Evolutionary conservation across 2,113 vertebrate species (phyloP).

Genomic region (Microtus oregoni): DNA sequence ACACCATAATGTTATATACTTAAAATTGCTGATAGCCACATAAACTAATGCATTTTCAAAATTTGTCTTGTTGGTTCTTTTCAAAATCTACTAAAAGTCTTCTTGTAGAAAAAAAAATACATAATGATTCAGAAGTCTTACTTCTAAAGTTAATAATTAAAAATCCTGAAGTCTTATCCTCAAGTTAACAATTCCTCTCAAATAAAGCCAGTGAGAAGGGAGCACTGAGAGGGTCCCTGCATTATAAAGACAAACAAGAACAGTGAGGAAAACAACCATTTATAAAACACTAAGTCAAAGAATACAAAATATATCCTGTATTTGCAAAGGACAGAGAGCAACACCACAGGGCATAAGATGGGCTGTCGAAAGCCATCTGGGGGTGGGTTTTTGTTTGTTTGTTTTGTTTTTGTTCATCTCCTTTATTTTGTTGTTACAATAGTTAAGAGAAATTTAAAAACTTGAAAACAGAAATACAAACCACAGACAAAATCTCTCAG

Average conservation of each 20-base stretch:
- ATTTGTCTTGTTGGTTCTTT: neutral
- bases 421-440: neutral
- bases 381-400: neutral
- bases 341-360: neutral
- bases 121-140: neutral
- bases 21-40: neutral
- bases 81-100: slow-evolving; percentile 45
- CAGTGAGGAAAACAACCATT: neutral
- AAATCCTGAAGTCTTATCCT: neutral
- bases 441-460: neutral
- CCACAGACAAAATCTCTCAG: slow-evolving; percentile 89
- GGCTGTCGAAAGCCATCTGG: neutral
- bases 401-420: neutral
- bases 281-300: neutral
- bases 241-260: neutral
- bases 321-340: neutral
- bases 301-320: slow-evolving; percentile 21
- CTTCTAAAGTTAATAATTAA: neutral
- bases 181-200: neutral
- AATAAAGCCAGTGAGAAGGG: neutral
- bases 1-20: neutral
- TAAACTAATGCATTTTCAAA: neutral
- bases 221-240: neutral
- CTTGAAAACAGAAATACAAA: slow-evolving; percentile 83
- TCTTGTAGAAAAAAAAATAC: neutral